Conservation (phyloP, 2,888 invertebrate species). For the Erebia aethiops region DNA sequence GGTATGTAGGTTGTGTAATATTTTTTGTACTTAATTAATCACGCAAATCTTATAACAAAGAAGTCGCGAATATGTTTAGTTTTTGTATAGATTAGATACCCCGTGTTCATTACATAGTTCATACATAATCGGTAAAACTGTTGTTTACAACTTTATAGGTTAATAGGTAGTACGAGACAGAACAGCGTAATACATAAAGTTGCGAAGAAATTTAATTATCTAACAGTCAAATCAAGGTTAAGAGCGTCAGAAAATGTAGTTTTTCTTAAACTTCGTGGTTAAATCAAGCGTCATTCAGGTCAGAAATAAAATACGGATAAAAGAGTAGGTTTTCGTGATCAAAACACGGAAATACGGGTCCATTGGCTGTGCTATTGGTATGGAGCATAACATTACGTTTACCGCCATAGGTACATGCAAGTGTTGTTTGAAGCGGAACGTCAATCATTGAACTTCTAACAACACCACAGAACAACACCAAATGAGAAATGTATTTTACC, state of each 20-base stretch:
- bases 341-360: constrained; percentile 6
- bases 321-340: not conserved
- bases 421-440: too few species aligned
- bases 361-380: too few species aligned
- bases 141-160: not conserved
- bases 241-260: not conserved
- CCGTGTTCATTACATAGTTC: not conserved
- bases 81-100: not conserved
- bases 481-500: too few species aligned
- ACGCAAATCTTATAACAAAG: constrained; percentile 3
- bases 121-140: not conserved
- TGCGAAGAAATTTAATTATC: not conserved
- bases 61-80: not conserved
- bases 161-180: not conserved
- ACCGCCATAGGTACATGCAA: too few species aligned
- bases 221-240: constrained; percentile 9
- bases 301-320: constrained; percentile 11
- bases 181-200: not conserved
- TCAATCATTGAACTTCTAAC: too few species aligned
- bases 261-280: constrained; percentile 1
- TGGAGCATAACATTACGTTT: not conserved
- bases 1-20: not conserved
- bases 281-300: constrained; percentile 14
- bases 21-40: not conserved
- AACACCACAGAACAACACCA: too few species aligned